Base-by-base conservation (phyloP, 2,113 vertebrate genomes). In the Corvus moneduloides region DNA sequence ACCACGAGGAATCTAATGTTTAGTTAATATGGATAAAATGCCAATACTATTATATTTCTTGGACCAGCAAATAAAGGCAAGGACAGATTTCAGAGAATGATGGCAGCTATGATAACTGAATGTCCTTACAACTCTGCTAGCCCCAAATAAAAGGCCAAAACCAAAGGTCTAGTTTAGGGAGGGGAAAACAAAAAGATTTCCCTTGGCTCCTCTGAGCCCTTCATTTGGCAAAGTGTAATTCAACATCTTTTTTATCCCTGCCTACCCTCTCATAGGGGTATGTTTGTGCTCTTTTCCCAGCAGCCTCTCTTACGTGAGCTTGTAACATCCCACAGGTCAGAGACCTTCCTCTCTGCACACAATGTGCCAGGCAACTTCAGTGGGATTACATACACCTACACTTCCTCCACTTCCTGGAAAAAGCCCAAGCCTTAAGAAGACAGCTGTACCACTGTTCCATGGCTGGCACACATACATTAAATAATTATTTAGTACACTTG, bases 61-160 rank as follows among this genome's bases (percentile, higher is more conserved):
- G 69, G n/a, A 80, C 64, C 68, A 90, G 68, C 73, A 95, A 94
- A 91, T 88, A 91, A 96, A 91, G 73, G 59, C 68, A 90, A 94
- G 85, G 72, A 77, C 79, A 81, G 35, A 56, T 84, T 89, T 92
- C 52, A 73, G 72, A 88, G 56, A 80, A 75, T 46, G 44, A 93
- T 74, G 61, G 61, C 72, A 86, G n/a, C 51, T 71, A 2, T 51
- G 59, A 69, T 59, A 95, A 88, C 72, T 49, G 46, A 87, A 48
- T 61, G 30, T 83, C 55, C 48, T 86, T 56, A 84, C 33, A 71
- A 41, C 49, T 75, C 66, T 92, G 85, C 66, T 64, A 64, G 64
- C 39, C 52, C 44, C 18, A n/a, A 32, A 58, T 66, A 48, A 85
- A 75, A 66, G 30, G 16, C 24, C 22, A 75, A 83, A 90, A 96